Conservation (phyloP, 2,113 vertebrate species). For the Elanus axillaris region DNA sequence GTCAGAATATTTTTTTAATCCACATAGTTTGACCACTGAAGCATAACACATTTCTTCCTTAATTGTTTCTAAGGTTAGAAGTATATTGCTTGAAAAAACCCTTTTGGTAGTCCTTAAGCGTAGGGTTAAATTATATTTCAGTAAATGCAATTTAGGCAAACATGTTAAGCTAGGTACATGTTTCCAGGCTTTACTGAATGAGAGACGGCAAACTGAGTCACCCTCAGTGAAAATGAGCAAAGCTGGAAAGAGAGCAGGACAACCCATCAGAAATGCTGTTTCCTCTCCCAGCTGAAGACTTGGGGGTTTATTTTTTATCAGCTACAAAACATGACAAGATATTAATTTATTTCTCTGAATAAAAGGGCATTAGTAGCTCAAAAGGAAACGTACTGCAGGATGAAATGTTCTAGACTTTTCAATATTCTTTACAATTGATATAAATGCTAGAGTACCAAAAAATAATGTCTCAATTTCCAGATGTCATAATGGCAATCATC, state of each 20-base stretch:
- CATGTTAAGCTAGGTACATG: background rate
- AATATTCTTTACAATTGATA: background rate
- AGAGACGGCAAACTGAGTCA: background rate
- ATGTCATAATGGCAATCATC: background rate
- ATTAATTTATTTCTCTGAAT: background rate
- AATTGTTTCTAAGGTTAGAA: background rate
- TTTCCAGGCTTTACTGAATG: background rate
- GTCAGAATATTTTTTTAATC: slow-evolving; percentile 8
- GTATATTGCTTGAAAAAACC: background rate
- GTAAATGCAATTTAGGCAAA: background rate
- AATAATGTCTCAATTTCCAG: background rate
- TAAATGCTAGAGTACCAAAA: background rate
- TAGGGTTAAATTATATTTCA: background rate
- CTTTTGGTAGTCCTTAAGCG: background rate
- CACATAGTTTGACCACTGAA: background rate
- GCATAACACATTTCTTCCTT: slow-evolving; percentile 6
- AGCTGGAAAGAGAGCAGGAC: background rate
- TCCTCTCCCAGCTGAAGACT: background rate
- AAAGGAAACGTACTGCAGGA: background rate
- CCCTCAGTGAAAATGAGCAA: background rate
- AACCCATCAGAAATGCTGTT: background rate
- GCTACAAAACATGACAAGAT: background rate
- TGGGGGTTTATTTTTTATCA: background rate
- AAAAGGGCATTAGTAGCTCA: background rate
- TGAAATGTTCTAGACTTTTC: background rate